Evolutionary conservation across 2,113 vertebrate species (phyloP), one percentile per base, ranked within the genome.

Genomic region (Nasalis larvatus): DNA sequence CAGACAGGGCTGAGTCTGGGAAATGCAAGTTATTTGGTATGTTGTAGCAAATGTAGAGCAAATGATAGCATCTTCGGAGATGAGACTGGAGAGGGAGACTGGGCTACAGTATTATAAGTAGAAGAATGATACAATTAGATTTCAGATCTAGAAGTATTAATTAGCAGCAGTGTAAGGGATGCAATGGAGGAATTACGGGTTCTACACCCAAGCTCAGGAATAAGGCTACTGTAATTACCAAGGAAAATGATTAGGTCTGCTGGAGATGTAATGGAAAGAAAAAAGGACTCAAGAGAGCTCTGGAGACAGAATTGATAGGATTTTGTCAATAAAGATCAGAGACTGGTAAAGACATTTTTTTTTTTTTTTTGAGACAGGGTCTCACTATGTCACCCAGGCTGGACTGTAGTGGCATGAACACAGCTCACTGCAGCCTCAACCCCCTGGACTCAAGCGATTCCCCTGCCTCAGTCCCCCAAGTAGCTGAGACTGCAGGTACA

Each of bases 171-270:
- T 95, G 4, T 85, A 86, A 92, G 68, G 14, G 73, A 82, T 45
- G 45, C 52, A 45, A 77, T 45, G 21, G 83, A 21, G n/a, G 30
- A 6, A 2, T 4, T 20, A 60, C 4, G 20, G 13, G 25, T 30
- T 56, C 20, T 45, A 88, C 10, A 30, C 13, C 60, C 13, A 40
- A 82, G 56, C 37, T 86, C 47, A 60, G 81, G 54, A 73, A 90
- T 30, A 85, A 83, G 35, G 74, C 68, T 74, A 80, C 56, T 47
- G 10, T 47, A 81, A 68, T 83, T 58, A 94, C 11, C 66, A 84
- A 93, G 74, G 68, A 63, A 94, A 96, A 92, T 73, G 54, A 89
- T 96, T 42, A 80, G 60, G 12, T 21, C 32, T 95, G 63, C 37
- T 84, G 35, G 89, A 95, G 37, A 74, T n/a, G 0, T 12, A 76